phyloP scores from a whole-genome alignment of 2,888 invertebrate species.

The Taphrorychus bicolor region DNA sequence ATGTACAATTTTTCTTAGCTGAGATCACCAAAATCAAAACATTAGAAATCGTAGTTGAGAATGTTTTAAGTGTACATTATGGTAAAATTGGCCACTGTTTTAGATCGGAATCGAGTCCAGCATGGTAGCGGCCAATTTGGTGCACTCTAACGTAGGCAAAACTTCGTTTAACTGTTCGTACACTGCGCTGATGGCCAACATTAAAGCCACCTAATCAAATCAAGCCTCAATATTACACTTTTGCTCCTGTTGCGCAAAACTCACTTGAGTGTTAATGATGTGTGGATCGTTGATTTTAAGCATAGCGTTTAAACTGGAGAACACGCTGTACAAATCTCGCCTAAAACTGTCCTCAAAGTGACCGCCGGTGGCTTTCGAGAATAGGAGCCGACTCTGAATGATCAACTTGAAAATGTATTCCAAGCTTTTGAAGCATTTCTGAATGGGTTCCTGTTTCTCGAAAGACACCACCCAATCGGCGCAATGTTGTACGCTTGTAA shows the following conservation, averaged over 20 bases:
- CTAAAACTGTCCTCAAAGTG: slow-evolving; percentile 89
- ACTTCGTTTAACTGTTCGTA: slow-evolving; percentile 82
- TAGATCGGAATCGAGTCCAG: slow-evolving; percentile 79
- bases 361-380: slow-evolving; percentile 85
- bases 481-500: slow-evolving; percentile 89
- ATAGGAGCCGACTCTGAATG: slow-evolving; percentile 85
- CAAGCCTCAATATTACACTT: not conserved
- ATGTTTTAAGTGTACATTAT: too few species aligned
- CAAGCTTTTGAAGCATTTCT: slow-evolving; percentile 87
- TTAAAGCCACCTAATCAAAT: slow-evolving; percentile 74
- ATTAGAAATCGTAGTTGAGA: too few species aligned
- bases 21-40: too few species aligned
- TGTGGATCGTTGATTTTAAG: slow-evolving; percentile 74
- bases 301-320: slow-evolving; percentile 81
- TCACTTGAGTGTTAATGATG: slow-evolving; percentile 78
- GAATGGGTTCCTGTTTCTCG: slow-evolving; percentile 88
- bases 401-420: slow-evolving; percentile 94
- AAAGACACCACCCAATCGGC: slow-evolving; percentile 86
- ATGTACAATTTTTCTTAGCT: too few species aligned
- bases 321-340: slow-evolving; percentile 80
- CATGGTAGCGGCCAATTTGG: slow-evolving; percentile 81
- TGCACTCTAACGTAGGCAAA: slow-evolving; percentile 77
- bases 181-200: slow-evolving; percentile 83
- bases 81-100: too few species aligned
- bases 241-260: not conserved